Percentiles rank a stretch among this genome's conserved stretches.
Conservation (phyloP, 30 jellyfish, hydroid and myxozoan species). For the Aurelia sp. region DNA sequence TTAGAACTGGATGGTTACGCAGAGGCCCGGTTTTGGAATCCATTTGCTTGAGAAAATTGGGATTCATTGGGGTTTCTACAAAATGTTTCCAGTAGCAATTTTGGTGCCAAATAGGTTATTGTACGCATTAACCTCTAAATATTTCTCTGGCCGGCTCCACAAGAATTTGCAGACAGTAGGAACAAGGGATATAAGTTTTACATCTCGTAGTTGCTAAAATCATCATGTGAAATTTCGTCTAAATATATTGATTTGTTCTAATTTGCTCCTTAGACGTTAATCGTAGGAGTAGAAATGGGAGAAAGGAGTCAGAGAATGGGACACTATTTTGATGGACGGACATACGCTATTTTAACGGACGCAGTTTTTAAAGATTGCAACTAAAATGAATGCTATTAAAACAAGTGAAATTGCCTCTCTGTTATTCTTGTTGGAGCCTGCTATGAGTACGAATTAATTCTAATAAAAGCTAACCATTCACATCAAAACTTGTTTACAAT, state of each 20-base stretch:
- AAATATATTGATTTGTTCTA: not conserved
- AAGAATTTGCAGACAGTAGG: conserved; percentile 29
- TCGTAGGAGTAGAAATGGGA: conserved; percentile 51
- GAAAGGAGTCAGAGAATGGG: conserved; percentile 78
- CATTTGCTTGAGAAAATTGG: no score
- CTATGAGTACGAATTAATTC: not conserved
- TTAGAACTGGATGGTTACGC: no score
- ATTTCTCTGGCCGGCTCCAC: conserved; percentile 52
- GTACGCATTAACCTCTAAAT: no score
- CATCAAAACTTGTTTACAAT: not conserved
- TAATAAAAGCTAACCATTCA: not conserved
- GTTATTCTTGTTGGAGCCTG: conserved; percentile 73
- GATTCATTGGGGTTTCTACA: no score
- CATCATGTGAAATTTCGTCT: not conserved
- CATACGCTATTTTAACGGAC: no score
- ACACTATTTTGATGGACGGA: conserved; percentile 3
- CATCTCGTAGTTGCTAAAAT: conserved; percentile 6
- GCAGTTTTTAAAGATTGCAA: no score
- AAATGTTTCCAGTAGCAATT: no score
- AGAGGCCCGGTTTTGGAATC: no score
- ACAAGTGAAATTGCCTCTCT: conserved; percentile 3
- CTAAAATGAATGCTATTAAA: no score
- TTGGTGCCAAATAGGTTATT: no score
- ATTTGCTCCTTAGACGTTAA: not conserved
- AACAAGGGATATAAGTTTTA: not conserved